phyloP scores from a whole-genome alignment of 2,888 invertebrate genomes.

The Meliscaeva auricollis region DNA sequence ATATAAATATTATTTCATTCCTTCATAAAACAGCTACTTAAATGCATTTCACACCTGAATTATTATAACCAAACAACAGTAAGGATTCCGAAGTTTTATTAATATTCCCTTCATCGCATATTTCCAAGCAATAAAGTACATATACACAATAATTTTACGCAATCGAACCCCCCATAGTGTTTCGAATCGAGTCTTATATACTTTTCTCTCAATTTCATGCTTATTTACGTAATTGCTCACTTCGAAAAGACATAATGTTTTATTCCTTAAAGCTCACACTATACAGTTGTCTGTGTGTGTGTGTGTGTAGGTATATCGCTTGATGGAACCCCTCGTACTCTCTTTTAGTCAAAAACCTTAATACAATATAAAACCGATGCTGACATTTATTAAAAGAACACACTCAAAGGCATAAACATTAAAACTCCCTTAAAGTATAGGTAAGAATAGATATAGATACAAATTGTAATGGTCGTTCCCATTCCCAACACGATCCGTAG shows the following conservation, averaged over 20 bases:
- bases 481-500: constrained; percentile 36
- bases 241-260: constrained; percentile 53
- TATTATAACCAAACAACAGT: not conserved
- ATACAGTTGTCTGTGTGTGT: not conserved
- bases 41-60: constrained; percentile 47
- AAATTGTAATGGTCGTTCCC: constrained; percentile 62
- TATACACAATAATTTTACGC: constrained; percentile 18
- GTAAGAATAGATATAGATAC: constrained; percentile 48
- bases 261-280: constrained; percentile 8
- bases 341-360: constrained; percentile 33
- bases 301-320: too few species aligned
- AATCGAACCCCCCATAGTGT: constrained; percentile 22
- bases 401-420: constrained; percentile 72
- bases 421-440: constrained; percentile 48
- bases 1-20: constrained; percentile 8
- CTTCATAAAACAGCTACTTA: constrained; percentile 36
- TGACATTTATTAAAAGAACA: constrained; percentile 73
- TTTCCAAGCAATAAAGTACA: constrained; percentile 29
- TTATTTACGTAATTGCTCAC: constrained; percentile 61
- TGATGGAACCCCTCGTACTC: too few species aligned
- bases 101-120: constrained; percentile 28
- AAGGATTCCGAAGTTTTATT: constrained; percentile 30
- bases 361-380: constrained; percentile 63
- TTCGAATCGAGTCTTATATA: constrained; percentile 8
- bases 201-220: constrained; percentile 55